Evolutionary conservation across 2,113 vertebrate species (phyloP).

Genomic region (Carlito syrichta): DNA sequence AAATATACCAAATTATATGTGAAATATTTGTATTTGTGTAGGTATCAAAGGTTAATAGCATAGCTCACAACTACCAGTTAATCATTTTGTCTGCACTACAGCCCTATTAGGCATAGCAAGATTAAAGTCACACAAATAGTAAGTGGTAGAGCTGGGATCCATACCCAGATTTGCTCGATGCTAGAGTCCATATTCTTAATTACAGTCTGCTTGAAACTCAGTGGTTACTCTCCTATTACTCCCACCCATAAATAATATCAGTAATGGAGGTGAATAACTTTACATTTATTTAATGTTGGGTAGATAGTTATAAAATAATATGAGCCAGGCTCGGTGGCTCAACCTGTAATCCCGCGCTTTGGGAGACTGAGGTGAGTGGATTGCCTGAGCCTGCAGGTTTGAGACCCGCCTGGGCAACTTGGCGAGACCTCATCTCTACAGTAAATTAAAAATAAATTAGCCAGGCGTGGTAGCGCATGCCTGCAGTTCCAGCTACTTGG

Average conservation of each 20-base stretch:
- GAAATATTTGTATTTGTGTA: conserved; percentile 19
- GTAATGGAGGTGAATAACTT: conserved; percentile 11
- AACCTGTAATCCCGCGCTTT: too few species aligned
- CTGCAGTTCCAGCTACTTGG: too few species aligned
- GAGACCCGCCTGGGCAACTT: too few species aligned
- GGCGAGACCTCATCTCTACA: too few species aligned
- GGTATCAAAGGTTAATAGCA: neutral
- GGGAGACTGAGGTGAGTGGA: too few species aligned
- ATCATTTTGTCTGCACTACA: neutral
- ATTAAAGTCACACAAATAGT: neutral
- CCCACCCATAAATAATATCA: neutral
- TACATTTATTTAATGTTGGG: neutral
- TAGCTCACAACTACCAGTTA: neutral
- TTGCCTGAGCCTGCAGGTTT: too few species aligned
- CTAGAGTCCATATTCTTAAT: neutral
- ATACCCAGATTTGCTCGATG: neutral
- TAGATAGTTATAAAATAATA: neutral
- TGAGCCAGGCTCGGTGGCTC: too few species aligned
- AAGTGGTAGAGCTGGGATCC: neutral
- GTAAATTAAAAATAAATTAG: too few species aligned
- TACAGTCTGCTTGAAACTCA: neutral
- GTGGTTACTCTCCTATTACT: neutral
- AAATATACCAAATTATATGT: neutral
- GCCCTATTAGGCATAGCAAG: neutral
- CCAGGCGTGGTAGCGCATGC: too few species aligned